A percentile compares a stretch with the other conserved stretches of the same genome.
Evolutionary conservation across 2,888 invertebrate species (phyloP).

Genomic region (Caenorhabditis japonica): DNA sequence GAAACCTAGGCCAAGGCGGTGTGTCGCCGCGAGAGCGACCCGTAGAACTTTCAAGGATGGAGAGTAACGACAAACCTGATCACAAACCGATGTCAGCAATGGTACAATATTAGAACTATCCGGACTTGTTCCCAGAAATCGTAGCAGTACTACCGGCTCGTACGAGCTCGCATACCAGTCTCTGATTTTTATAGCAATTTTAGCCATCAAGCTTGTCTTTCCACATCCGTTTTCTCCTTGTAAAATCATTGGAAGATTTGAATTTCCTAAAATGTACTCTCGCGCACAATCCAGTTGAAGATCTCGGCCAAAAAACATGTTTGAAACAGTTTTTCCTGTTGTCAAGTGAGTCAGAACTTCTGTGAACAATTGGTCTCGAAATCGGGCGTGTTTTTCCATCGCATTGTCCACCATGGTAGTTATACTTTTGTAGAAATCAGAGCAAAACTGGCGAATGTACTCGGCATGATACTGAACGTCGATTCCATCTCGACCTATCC

Average conservation of each 20-base stretch:
- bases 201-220: conserved; percentile 94
- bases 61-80: conserved; percentile 81
- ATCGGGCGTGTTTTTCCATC: conserved; percentile 71
- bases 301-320: conserved; percentile 88
- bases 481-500: conserved; percentile 94
- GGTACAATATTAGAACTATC: conserved; percentile 95
- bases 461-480: conserved; percentile 87
- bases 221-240: conserved; percentile 96
- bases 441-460: conserved; percentile 79
- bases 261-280: conserved; percentile 86
- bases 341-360: conserved; percentile 61
- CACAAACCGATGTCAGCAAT: conserved; percentile 92
- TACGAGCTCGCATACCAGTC: conserved; percentile 77
- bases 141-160: conserved; percentile 88
- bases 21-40: too few species aligned
- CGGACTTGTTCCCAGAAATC: conserved; percentile 94
- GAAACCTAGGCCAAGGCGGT: too few species aligned
- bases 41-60: background rate
- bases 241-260: conserved; percentile 84
- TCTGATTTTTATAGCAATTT: conserved; percentile 83
- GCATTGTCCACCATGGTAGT: conserved; percentile 71
- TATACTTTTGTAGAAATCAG: conserved; percentile 70
- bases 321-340: conserved; percentile 55
- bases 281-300: conserved; percentile 87
- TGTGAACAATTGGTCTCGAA: conserved; percentile 62